Conservation (phyloP, 2,888 invertebrate genomes). For the Hyposoter dolosus region DNA sequence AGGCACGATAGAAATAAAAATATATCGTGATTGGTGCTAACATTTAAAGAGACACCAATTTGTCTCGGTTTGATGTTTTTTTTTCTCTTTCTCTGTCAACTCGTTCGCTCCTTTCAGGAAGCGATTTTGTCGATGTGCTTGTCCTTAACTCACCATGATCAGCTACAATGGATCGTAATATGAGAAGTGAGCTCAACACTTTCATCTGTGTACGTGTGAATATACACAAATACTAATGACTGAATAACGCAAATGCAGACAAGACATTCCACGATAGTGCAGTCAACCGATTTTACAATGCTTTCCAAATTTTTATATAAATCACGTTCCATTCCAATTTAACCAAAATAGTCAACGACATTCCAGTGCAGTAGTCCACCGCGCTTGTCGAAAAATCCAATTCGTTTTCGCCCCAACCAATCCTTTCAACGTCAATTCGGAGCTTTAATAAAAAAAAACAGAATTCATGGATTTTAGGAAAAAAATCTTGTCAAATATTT, state of each 20-base stretch:
- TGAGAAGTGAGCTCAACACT: constrained; percentile 5
- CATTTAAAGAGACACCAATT: constrained; percentile 41
- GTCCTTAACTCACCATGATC: constrained; percentile 32
- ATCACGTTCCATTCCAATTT: not conserved
- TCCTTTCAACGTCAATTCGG: too few species aligned
- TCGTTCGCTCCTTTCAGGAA: constrained; percentile 72
- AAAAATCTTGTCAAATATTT: not conserved
- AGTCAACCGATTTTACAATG: not conserved
- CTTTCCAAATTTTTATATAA: not conserved
- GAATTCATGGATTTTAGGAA: too few species aligned
- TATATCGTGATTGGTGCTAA: constrained; percentile 35
- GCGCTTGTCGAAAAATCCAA: not conserved
- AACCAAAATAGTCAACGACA: not conserved
- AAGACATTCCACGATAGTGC: not conserved
- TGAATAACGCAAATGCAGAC: not conserved
- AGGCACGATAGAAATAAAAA: constrained; percentile 21
- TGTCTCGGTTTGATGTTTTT: constrained; percentile 25
- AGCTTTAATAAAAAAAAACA: not conserved
- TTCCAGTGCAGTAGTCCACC: not conserved
- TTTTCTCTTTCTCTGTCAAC: constrained; percentile 48
- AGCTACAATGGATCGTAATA: constrained; percentile 49
- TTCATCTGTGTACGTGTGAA: not conserved
- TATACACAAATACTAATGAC: not conserved
- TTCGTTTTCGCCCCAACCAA: not conserved
- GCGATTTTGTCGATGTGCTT: constrained; percentile 65